Percentiles rank a stretch among this genome's conserved stretches.
Conservation (phyloP, 2,888 invertebrate species). For the Argynnis bischoffii region DNA sequence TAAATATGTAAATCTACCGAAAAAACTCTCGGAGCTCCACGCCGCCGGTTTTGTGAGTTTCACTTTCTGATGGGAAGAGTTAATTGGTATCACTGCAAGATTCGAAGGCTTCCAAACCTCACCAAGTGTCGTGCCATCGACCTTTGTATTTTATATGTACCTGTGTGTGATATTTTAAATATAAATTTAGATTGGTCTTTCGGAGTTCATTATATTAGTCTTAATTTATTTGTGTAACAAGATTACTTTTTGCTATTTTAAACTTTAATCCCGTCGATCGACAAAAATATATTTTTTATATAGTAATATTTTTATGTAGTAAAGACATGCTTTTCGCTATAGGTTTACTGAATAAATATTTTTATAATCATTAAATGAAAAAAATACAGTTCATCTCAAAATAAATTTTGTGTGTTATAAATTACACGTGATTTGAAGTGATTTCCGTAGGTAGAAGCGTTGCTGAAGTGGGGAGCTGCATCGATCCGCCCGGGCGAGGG, state of each 20-base stretch:
- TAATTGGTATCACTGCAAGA: slow-evolving; percentile 73
- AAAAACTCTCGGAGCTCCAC: slow-evolving; percentile 60
- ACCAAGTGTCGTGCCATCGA: slow-evolving; percentile 54
- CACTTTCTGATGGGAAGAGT: slow-evolving; percentile 69
- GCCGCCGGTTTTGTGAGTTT: slow-evolving; percentile 68
- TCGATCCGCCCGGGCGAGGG: slow-evolving; percentile 67
- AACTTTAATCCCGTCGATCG: neutral
- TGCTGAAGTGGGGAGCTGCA: slow-evolving; percentile 51
- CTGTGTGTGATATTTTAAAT: slow-evolving; percentile 5
- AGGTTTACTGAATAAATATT: neutral
- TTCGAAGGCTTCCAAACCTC: slow-evolving; percentile 47
- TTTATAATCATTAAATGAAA: neutral
- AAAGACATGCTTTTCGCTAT: no score
- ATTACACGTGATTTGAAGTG: slow-evolving; percentile 17
- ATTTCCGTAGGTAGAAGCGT: slow-evolving; percentile 23
- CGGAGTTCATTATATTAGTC: no score
- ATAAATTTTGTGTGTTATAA: slow-evolving; percentile 4
- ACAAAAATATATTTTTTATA: neutral
- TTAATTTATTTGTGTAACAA: neutral
- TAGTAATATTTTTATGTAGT: neutral
- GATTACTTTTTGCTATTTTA: neutral
- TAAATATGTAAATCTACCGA: slow-evolving; percentile 81
- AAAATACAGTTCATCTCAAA: neutral
- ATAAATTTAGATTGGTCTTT: no score
- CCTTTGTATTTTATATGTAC: slow-evolving; percentile 51